phyloP scores from a whole-genome alignment of 2,113 vertebrate species.

The Xenopus borealis region DNA sequence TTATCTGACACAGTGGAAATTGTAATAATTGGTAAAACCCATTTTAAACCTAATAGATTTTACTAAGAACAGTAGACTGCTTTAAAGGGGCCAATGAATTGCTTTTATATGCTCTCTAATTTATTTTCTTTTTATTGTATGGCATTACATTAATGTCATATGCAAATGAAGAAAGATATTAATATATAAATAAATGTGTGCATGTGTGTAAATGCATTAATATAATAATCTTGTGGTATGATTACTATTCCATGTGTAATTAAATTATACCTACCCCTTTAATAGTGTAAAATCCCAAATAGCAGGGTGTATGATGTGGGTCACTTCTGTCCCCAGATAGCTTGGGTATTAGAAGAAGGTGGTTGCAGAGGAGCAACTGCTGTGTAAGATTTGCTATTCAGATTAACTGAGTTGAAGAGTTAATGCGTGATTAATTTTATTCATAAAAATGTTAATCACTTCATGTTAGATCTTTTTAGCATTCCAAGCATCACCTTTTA shows the following conservation, averaged over 20 bases:
- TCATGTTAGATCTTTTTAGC: constrained; percentile 73
- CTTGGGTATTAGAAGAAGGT: constrained; percentile 49
- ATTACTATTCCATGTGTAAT: constrained; percentile 26
- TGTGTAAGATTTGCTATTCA: constrained; percentile 66
- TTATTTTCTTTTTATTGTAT: not conserved
- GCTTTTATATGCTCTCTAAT: not conserved
- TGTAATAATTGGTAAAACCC: constrained; percentile 61
- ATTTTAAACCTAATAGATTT: constrained; percentile 57
- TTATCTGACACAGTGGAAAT: constrained; percentile 73
- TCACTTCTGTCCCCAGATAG: constrained; percentile 52
- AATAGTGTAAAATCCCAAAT: constrained; percentile 51
- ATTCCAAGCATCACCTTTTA: constrained; percentile 65
- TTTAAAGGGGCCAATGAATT: constrained; percentile 33
- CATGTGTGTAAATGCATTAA: constrained; percentile 10
- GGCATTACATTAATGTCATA: constrained; percentile 3
- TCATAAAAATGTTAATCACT: constrained; percentile 81
- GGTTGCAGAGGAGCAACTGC: constrained; percentile 10
- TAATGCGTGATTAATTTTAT: constrained; percentile 81
- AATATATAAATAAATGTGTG: too few species aligned
- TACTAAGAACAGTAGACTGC: constrained; percentile 45
- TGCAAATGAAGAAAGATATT: too few species aligned
- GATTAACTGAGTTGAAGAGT: constrained; percentile 62
- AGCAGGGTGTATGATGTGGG: constrained; percentile 51
- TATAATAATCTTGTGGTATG: constrained; percentile 38
- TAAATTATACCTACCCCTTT: constrained; percentile 25